Conservation (phyloP, 64 coral and sea anemone species). For the Acropora tenuis region DNA sequence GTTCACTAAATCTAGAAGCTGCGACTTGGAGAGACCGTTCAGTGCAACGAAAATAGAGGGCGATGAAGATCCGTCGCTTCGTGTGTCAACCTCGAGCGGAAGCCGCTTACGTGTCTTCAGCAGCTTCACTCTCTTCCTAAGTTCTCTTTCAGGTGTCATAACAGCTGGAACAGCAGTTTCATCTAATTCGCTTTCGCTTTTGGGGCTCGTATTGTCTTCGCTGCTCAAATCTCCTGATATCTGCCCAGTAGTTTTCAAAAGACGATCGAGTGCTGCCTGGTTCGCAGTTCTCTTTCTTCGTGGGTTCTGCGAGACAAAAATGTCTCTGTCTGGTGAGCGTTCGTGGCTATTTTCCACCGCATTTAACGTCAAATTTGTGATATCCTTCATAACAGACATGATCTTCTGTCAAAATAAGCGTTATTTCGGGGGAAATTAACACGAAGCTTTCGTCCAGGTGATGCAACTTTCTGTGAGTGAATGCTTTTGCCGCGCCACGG, state of each 20-base stretch:
- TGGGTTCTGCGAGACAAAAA: constrained; percentile 63
- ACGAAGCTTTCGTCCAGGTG: no score
- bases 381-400: constrained; percentile 84
- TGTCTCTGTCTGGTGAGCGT: constrained; percentile 64
- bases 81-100: constrained; percentile 24
- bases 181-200: constrained; percentile 20
- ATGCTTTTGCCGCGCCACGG: constrained; percentile 50
- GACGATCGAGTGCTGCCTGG: constrained; percentile 21
- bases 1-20: constrained; percentile 66
- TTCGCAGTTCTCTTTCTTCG: constrained; percentile 32
- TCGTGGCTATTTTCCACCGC: constrained; percentile 13
- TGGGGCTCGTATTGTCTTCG: constrained; percentile 43
- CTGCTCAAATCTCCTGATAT: background rate
- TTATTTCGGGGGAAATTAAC: background rate
- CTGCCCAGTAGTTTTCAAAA: background rate
- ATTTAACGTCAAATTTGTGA: constrained; percentile 67
- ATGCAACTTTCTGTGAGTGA: background rate
- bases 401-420: background rate
- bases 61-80: background rate
- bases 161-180: constrained; percentile 39
- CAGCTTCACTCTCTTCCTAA: background rate
- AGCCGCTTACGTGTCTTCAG: constrained; percentile 48
- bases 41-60: constrained; percentile 41
- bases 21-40: constrained; percentile 65
- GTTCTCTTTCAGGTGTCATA: constrained; percentile 44